phyloP scores from a whole-genome alignment of 2,797 vertebrate genomes.

The Fistularia tabacaria region DNA sequence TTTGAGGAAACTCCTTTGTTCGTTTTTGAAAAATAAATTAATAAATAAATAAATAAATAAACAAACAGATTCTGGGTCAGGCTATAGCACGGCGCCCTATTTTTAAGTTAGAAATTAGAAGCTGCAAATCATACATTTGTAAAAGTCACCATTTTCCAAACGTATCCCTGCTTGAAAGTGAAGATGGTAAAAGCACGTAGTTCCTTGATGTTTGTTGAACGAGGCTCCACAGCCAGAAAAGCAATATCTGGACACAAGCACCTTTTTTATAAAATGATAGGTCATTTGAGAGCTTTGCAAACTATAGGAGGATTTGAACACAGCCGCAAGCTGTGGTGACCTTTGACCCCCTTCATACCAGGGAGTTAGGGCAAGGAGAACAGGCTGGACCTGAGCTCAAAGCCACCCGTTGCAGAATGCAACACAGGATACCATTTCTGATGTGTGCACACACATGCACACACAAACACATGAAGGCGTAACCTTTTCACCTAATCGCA shows the following conservation, averaged over 20 bases:
- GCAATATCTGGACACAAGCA: constrained; percentile 30
- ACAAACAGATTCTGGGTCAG: not conserved
- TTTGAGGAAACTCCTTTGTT: not conserved
- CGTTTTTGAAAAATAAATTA: not conserved
- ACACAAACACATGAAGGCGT: not conserved
- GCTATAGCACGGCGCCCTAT: no score
- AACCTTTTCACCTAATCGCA: no score
- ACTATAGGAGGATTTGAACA: constrained; percentile 66
- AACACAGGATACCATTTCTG: not conserved
- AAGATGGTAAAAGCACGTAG: not conserved
- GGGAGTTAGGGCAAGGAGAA: constrained; percentile 55
- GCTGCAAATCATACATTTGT: no score
- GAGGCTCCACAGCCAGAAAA: constrained; percentile 26
- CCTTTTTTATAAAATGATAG: constrained; percentile 36
- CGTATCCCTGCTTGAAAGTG: no score
- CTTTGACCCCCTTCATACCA: constrained; percentile 72
- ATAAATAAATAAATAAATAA: not conserved
- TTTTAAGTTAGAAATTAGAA: no score
- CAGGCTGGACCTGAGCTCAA: constrained; percentile 18
- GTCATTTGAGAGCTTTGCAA: constrained; percentile 54
- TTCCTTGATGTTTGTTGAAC: constrained; percentile 7
- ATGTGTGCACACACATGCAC: not conserved
- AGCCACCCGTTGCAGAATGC: no score
- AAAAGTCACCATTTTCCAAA: no score
- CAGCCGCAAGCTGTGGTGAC: constrained; percentile 64